A percentile compares a stretch with the other conserved stretches of the same genome.
Conservation (phyloP, 2,113 vertebrate genomes). For the Cyrtonyx montezumae region DNA sequence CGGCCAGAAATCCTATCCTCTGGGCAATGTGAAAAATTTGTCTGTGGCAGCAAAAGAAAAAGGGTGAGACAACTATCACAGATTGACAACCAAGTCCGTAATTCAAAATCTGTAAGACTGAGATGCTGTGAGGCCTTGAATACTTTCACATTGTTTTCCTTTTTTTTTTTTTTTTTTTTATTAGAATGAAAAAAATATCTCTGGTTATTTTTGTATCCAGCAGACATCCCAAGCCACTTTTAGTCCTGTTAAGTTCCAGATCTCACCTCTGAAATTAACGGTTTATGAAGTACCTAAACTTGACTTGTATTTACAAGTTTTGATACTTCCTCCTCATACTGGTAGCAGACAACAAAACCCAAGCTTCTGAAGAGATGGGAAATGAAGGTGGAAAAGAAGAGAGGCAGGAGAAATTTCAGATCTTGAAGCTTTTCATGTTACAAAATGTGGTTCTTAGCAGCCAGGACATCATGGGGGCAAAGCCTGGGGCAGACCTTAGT, state of each 20-base stretch:
- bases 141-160: rapidly evolving
- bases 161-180: too few relatives aligned
- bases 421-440: background rate
- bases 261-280: background rate
- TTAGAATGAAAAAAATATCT: background rate
- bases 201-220: background rate
- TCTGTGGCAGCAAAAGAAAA: constrained; percentile 34
- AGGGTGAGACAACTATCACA: background rate
- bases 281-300: background rate
- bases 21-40: constrained; percentile 9
- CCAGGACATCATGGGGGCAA: background rate
- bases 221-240: background rate
- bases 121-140: background rate
- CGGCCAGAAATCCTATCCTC: constrained; percentile 34
- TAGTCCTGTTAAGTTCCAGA: background rate
- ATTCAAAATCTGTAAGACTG: background rate
- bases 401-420: background rate
- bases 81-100: background rate
- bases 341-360: background rate
- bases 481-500: background rate
- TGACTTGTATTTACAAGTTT: background rate
- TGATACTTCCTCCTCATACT: background rate
- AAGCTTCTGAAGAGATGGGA: background rate
- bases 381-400: background rate
- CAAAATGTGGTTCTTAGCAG: background rate